Evolutionary conservation across 2,113 vertebrate genomes (phyloP).

Genomic region (Rhea pennata): DNA sequence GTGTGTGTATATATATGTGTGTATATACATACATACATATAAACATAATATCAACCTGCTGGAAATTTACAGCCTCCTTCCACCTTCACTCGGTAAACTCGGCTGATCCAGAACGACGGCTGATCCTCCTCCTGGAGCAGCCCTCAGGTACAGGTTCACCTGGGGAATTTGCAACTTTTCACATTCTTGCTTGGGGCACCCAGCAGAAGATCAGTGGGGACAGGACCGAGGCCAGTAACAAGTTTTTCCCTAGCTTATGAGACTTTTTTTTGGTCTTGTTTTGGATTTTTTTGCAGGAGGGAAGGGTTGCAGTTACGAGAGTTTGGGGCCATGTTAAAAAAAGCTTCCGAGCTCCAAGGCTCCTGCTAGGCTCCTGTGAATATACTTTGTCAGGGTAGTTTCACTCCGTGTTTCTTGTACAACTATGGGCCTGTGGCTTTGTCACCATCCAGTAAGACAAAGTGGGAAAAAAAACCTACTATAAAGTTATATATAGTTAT

Average conservation of each 20-base stretch:
- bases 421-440: not conserved
- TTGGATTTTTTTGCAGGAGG: not conserved
- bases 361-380: not conserved
- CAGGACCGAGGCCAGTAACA: not conserved
- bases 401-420: not conserved
- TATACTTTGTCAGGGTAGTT: not conserved
- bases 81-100: not conserved
- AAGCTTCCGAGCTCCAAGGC: not conserved
- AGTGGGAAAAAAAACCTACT: not conserved
- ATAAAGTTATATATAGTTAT: not conserved
- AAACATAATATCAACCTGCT: constrained; percentile 20
- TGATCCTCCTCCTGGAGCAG: not conserved
- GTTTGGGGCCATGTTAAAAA: not conserved
- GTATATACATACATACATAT: not conserved
- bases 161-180: not conserved
- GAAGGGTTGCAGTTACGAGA: not conserved
- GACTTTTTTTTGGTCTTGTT: not conserved
- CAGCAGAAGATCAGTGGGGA: not conserved
- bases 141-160: not conserved
- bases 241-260: not conserved
- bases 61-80: not conserved
- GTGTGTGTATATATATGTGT: not conserved
- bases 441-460: not conserved
- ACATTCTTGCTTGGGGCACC: not conserved
- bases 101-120: not conserved